These are phyloP conservation scores for Neolamprologus hecqui DNA, from an alignment of 2,113 vertebrate genomes.

Conservation along the genomic window DNA sequence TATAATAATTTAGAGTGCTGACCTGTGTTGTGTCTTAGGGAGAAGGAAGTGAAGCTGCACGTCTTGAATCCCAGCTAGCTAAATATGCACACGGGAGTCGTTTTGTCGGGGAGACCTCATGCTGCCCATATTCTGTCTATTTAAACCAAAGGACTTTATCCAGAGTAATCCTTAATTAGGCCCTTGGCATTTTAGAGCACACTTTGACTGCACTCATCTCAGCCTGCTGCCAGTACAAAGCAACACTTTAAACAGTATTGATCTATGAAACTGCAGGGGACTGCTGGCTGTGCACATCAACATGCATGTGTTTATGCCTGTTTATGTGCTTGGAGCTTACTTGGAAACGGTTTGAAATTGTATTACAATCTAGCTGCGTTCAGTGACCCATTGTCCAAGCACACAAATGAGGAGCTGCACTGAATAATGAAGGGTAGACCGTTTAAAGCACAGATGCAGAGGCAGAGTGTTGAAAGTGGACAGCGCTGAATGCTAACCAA, in stretches of 20 bases:
- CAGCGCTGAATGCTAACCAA: not conserved
- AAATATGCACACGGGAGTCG: slow-evolving; percentile 21
- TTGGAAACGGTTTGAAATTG: slow-evolving; percentile 2
- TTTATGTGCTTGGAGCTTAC: not conserved
- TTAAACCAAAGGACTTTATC: slow-evolving; percentile 49
- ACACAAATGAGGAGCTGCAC: not conserved
- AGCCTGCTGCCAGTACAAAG: slow-evolving; percentile 25
- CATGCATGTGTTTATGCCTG: not conserved
- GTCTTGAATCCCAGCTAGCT: slow-evolving; percentile 18
- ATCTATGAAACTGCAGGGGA: slow-evolving; percentile 22
- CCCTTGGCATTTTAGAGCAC: slow-evolving; percentile 48
- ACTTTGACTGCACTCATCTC: slow-evolving; percentile 34
- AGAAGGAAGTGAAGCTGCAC: not conserved
- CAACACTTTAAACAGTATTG: slow-evolving; percentile 44
- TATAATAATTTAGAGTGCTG: not conserved
- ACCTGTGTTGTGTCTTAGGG: slow-evolving; percentile 21
- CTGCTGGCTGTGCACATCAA: not conserved
- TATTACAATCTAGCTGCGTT: not conserved
- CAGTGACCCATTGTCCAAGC: not conserved
- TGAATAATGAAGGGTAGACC: not conserved
- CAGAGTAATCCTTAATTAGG: slow-evolving; percentile 60
- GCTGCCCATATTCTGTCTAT: slow-evolving; percentile 24
- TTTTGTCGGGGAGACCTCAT: slow-evolving; percentile 12
- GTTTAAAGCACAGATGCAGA: not conserved
- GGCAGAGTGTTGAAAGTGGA: not conserved